Evolutionary conservation across 2,888 invertebrate genomes (phyloP), one percentile per base, ranked within the genome.

Genomic region (Drosophila meridiana): DNA sequence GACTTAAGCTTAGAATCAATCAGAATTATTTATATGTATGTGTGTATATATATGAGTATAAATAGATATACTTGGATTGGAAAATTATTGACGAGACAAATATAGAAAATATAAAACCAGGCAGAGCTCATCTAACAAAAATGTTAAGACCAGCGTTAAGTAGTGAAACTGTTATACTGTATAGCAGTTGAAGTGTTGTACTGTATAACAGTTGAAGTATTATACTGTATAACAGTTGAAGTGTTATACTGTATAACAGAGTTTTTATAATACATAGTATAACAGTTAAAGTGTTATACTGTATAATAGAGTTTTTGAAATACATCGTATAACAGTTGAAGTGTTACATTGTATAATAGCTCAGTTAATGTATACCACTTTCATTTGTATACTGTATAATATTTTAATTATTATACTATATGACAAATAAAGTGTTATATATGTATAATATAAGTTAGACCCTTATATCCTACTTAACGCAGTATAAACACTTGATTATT

Each of bases 1-100:
- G 48, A 69, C 69, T 79, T 85, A 82, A 38, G 53, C 13, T 58
- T 61, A 58, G 45, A 48, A 64, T 67, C 40, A 63, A 47, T 62
- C 13, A 48, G 7, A 28, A 14, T 26, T 30, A 5, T 40, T 8
- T 38, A 28, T 56, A 56, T 56, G 36, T 30, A 40, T 28, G 34
- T 53, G 36, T 30, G 30, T 28, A 20, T 53, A 38, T 53, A 38
- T 14, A 14, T 45, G 11, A 6, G 8, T n/a, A 11, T 30, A 40
- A 20, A 57, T 43, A 43, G n/a, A 47, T 67, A 62, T 45, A 59
- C 62, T 73, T 66, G 57, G 28, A 11, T 28, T 40, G 40, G 8
- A 57, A 68, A 62, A 55, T 13, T 11, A 20, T 66, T 57, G 59
- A 62, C 77, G 70, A 63, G n/a, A 30, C 11, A 43, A 43, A 34